A percentile compares a stretch with the other conserved stretches of the same genome.
Evolutionary conservation across 2,888 invertebrate species (phyloP).

Genomic region (Zaprionus lineosus): DNA sequence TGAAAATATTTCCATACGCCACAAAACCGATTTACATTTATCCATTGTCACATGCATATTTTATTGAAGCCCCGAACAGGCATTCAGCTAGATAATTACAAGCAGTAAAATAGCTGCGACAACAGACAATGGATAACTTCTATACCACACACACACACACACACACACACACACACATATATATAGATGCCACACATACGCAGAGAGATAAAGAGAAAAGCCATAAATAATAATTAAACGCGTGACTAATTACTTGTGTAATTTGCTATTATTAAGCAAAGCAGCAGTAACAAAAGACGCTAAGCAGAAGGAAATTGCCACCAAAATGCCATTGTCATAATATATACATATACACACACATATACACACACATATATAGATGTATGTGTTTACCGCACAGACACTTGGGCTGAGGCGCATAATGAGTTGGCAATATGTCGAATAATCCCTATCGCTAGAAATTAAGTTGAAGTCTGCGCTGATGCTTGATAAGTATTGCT

Average conservation of each 20-base stretch:
- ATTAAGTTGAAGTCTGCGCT: slow-evolving; percentile 63
- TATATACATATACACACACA: slow-evolving; percentile 31
- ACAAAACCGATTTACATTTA: slow-evolving; percentile 47
- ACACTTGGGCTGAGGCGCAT: slow-evolving; percentile 26
- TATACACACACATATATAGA: slow-evolving; percentile 24
- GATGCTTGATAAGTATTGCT: slow-evolving; percentile 47
- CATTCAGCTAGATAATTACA: slow-evolving; percentile 68
- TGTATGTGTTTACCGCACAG: neutral
- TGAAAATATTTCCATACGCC: slow-evolving; percentile 10
- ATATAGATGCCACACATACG: neutral
- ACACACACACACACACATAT: slow-evolving; percentile 20
- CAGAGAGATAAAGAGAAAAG: slow-evolving; percentile 15
- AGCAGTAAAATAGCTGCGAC: slow-evolving; percentile 32
- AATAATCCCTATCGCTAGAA: slow-evolving; percentile 61
- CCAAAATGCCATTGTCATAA: slow-evolving; percentile 51
- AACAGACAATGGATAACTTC: too few species aligned
- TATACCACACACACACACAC: slow-evolving; percentile 11
- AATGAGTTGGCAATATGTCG: slow-evolving; percentile 75
- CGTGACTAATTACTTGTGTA: slow-evolving; percentile 80
- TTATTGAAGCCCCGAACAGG: slow-evolving; percentile 41
- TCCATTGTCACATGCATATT: slow-evolving; percentile 48
- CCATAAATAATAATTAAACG: slow-evolving; percentile 79
- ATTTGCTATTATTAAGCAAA: slow-evolving; percentile 73
- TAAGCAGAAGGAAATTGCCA: slow-evolving; percentile 44
- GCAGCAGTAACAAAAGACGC: slow-evolving; percentile 27